Conservation (phyloP, 2,888 invertebrate species). For the Dynastes maya region DNA sequence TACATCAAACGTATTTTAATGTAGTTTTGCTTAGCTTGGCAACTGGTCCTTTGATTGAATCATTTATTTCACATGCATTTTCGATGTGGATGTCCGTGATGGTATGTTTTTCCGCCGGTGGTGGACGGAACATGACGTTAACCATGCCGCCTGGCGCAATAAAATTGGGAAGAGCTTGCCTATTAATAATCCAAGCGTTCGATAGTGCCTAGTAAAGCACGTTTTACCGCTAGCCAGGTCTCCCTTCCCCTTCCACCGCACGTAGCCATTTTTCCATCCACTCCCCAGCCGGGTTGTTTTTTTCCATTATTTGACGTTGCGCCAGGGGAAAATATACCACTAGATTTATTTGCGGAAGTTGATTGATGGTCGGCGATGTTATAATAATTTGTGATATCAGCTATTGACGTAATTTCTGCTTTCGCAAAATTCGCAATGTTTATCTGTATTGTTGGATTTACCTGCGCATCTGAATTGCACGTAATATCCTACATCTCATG, state of each 20-base stretch:
- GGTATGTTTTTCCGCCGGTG: not conserved
- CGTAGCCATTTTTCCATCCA: no score
- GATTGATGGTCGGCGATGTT: slow-evolving; percentile 16
- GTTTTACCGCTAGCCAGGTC: not conserved
- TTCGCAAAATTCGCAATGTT: not conserved
- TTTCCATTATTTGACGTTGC: slow-evolving; percentile 8
- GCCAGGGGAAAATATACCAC: slow-evolving; percentile 23
- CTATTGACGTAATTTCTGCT: slow-evolving; percentile 4
- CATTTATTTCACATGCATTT: not conserved
- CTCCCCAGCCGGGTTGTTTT: no score
- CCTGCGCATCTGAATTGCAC: no score
- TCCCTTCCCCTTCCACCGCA: no score
- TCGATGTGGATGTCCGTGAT: not conserved
- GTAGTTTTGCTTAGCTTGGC: no score
- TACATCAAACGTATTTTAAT: no score
- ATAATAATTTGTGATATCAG: slow-evolving; percentile 23
- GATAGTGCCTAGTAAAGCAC: not conserved
- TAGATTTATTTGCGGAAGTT: slow-evolving; percentile 30
- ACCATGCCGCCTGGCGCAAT: not conserved
- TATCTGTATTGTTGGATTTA: no score
- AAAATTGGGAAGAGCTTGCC: slow-evolving; percentile 1
- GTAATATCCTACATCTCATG: no score
- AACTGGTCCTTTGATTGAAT: no score
- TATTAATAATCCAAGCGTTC: slow-evolving; percentile 23
- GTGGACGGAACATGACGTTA: not conserved